Percentiles rank a stretch among this genome's conserved stretches.
Conservation (phyloP, 2,797 vertebrate genomes). For the Chrosomus eos region DNA sequence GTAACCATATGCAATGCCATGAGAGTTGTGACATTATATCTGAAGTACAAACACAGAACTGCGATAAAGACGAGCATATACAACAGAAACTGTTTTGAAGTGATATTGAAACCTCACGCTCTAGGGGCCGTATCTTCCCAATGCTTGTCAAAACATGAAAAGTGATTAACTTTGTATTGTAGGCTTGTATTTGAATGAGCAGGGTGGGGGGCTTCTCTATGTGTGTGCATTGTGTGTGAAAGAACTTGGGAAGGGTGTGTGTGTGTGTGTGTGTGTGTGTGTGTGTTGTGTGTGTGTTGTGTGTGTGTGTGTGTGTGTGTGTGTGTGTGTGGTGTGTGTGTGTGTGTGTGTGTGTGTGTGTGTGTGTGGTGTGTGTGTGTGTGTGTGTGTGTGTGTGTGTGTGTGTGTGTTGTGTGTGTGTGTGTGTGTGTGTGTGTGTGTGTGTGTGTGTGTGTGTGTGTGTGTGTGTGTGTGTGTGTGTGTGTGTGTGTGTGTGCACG, state of each 20-base stretch:
- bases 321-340: conserved; percentile 23
- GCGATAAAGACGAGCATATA: background rate
- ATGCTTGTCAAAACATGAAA: conserved; percentile 35
- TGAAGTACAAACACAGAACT: conserved; percentile 6
- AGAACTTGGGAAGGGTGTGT: conserved; percentile 5
- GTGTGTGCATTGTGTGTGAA: conserved; percentile 42
- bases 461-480: conserved; percentile 24
- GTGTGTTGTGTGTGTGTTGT: conserved; percentile 14
- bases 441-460: conserved; percentile 8
- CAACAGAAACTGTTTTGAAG: conserved; percentile 5
- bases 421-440: conserved; percentile 39
- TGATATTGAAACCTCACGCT: conserved; percentile 4
- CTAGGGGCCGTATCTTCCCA: background rate
- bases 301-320: conserved; percentile 35
- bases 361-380: conserved; percentile 16
- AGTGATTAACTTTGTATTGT: conserved; percentile 32
- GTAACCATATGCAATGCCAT: background rate
- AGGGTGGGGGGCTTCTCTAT: background rate
- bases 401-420: conserved; percentile 21
- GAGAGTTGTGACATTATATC: background rate
- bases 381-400: conserved; percentile 35
- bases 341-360: conserved; percentile 25
- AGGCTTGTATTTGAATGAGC: conserved; percentile 36
- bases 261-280: background rate
- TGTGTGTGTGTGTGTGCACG: background rate